Evolutionary conservation across 2,888 invertebrate species (phyloP).

Genomic region (Drosophila kambysellisi): DNA sequence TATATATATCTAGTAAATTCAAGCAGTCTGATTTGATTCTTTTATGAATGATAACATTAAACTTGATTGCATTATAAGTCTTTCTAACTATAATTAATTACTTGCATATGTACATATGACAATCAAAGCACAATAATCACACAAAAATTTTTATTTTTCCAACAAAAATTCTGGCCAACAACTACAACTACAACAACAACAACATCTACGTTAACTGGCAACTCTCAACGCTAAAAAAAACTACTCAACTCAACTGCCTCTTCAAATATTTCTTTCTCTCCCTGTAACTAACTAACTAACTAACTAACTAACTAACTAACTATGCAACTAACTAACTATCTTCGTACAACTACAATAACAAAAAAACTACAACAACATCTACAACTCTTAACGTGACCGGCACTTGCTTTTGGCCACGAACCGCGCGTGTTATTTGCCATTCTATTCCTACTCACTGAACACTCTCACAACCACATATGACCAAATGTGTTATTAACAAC

Average conservation of each 20-base stretch:
- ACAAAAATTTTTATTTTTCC: slow-evolving; percentile 67
- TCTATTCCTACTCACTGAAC: slow-evolving; percentile 30
- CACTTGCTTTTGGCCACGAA: slow-evolving; percentile 17
- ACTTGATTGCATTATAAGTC: slow-evolving; percentile 30
- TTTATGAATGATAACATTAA: slow-evolving; percentile 25
- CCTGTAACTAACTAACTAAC: slow-evolving; percentile 56
- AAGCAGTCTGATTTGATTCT: slow-evolving; percentile 12
- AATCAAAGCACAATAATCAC: slow-evolving; percentile 69
- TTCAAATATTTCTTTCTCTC: slow-evolving; percentile 66
- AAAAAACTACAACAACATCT: slow-evolving; percentile 12
- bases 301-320: slow-evolving; percentile 37
- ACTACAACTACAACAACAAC: slow-evolving; percentile 45
- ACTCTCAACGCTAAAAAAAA: slow-evolving; percentile 61
- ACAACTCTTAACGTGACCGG: slow-evolving; percentile 25
- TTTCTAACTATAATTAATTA: slow-evolving; percentile 22
- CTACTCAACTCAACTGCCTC: slow-evolving; percentile 71
- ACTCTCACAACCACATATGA: slow-evolving; percentile 16
- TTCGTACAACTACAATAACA: slow-evolving; percentile 37
- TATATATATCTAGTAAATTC: slow-evolving; percentile 8
- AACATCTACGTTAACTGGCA: slow-evolving; percentile 52
- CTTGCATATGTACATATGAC: slow-evolving; percentile 36
- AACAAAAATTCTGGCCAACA: slow-evolving; percentile 64
- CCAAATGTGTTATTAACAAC: slow-evolving; percentile 26
- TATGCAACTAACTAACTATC: slow-evolving; percentile 48
- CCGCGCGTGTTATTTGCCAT: slow-evolving; percentile 48